phyloP scores from a whole-genome alignment of 2,888 invertebrate species.

The Troides aeacus region DNA sequence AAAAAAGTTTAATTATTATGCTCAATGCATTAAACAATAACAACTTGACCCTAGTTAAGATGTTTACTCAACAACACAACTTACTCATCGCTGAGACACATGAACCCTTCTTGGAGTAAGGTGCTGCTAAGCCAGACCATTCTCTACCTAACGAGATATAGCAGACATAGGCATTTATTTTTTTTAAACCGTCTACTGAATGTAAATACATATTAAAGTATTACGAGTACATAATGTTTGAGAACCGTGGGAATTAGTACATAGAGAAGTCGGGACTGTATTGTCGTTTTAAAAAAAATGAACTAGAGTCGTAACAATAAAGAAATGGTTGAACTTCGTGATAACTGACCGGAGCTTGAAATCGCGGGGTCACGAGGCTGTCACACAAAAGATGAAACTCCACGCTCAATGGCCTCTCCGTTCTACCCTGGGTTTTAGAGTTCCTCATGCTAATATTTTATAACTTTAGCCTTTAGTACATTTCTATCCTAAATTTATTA shows the following conservation, averaged over 20 bases:
- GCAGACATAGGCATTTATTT: too few relatives aligned
- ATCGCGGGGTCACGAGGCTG: conserved; percentile 35
- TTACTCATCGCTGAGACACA: too few relatives aligned
- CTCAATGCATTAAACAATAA: too few relatives aligned
- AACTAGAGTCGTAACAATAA: conserved; percentile 26
- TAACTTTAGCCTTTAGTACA: not conserved
- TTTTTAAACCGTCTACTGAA: too few relatives aligned
- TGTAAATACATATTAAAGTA: too few relatives aligned
- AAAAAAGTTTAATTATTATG: too few relatives aligned
- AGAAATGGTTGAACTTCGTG: conserved; percentile 32
- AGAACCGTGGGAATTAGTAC: conserved; percentile 26
- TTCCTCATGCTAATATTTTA: not conserved
- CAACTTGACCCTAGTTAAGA: too few relatives aligned
- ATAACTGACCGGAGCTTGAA: conserved; percentile 36
- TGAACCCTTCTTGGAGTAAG: too few relatives aligned
- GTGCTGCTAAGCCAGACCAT: too few relatives aligned
- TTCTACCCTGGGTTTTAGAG: conserved; percentile 11
- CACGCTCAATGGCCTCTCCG: conserved; percentile 2
- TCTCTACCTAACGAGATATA: too few relatives aligned
- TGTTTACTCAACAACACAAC: too few relatives aligned
- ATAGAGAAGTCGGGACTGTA: conserved; percentile 17
- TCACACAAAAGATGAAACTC: conserved; percentile 25
- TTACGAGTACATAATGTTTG: conserved; percentile 1
- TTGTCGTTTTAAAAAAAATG: conserved; percentile 17
- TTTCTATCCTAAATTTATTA: too few relatives aligned